phyloP scores from a whole-genome alignment of 1,140 invertebrate species.

The Holcopasites calliopsidis region DNA sequence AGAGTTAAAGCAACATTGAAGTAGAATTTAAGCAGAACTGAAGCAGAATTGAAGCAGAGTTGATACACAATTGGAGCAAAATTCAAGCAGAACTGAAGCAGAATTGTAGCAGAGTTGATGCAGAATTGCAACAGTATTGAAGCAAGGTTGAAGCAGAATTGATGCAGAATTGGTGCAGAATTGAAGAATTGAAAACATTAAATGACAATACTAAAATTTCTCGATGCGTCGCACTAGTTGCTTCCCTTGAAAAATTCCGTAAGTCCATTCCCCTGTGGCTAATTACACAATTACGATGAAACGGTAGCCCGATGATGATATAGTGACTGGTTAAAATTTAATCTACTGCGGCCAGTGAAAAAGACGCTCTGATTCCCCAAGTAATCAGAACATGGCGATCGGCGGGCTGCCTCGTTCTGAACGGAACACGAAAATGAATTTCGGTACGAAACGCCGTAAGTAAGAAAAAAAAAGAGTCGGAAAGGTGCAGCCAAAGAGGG shows the following conservation, averaged over 20 bases:
- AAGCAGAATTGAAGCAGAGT: too few species aligned
- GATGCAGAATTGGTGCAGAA: too few species aligned
- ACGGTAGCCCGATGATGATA: constrained; percentile 7
- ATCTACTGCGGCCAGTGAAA: constrained; percentile 39
- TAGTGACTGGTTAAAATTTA: constrained; percentile 53
- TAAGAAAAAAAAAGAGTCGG: not conserved
- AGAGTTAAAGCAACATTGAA: too few species aligned
- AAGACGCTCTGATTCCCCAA: constrained; percentile 62
- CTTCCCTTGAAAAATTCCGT: constrained; percentile 4
- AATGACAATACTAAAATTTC: too few species aligned
- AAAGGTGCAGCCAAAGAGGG: not conserved
- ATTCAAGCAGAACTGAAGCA: too few species aligned
- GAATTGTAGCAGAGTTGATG: too few species aligned
- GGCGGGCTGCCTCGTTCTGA: constrained; percentile 40
- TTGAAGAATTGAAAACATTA: too few species aligned
- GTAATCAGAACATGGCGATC: constrained; percentile 65
- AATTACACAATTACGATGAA: constrained; percentile 39
- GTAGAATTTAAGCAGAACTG: too few species aligned
- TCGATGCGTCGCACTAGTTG: not conserved
- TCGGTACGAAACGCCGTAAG: not conserved
- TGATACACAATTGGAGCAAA: too few species aligned
- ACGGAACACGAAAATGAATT: constrained; percentile 47
- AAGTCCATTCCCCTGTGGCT: constrained; percentile 34
- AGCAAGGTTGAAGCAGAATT: too few species aligned
- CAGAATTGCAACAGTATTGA: too few species aligned